Evolutionary conservation across 2,113 vertebrate genomes (phyloP).

Genomic region (Hippocampus guttulatus): DNA sequence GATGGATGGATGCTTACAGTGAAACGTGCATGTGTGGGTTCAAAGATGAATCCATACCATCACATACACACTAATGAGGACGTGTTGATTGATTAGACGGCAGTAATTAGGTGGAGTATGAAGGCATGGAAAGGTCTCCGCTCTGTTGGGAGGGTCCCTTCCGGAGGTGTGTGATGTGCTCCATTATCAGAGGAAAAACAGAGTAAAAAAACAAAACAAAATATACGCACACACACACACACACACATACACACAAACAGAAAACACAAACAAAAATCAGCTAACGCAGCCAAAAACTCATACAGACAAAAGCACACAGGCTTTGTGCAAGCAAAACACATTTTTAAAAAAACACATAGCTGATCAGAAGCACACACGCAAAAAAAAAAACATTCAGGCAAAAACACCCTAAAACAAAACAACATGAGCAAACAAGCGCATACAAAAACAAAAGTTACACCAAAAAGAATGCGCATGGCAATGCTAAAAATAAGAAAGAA

Average conservation of each 20-base stretch:
- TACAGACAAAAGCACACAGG: neutral
- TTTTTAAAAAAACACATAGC: neutral
- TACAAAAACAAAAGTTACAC: too few relatives aligned
- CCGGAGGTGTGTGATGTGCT: slow-evolving; percentile 50
- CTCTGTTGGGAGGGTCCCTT: slow-evolving; percentile 57
- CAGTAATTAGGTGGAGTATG: slow-evolving; percentile 63
- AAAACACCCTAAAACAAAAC: too few relatives aligned
- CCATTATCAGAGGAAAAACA: slow-evolving; percentile 25
- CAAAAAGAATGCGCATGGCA: too few relatives aligned
- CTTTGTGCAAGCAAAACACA: neutral
- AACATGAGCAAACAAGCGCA: too few relatives aligned
- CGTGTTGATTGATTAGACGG: slow-evolving; percentile 68
- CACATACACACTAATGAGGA: slow-evolving; percentile 52
- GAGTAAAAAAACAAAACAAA: neutral
- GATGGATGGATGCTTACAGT: neutral
- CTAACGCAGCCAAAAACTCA: neutral
- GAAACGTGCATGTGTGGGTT: slow-evolving; percentile 2
- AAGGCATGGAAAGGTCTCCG: slow-evolving; percentile 53
- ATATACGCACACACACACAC: neutral
- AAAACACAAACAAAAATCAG: neutral
- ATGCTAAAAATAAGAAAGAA: too few relatives aligned
- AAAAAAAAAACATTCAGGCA: neutral
- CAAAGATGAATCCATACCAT: slow-evolving; percentile 39
- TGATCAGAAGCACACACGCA: neutral
- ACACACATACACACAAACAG: neutral